A percentile compares a stretch with the other conserved stretches of the same genome.
Conservation (phyloP, 2,888 invertebrate genomes). For the Dinocampus coccinellae region DNA sequence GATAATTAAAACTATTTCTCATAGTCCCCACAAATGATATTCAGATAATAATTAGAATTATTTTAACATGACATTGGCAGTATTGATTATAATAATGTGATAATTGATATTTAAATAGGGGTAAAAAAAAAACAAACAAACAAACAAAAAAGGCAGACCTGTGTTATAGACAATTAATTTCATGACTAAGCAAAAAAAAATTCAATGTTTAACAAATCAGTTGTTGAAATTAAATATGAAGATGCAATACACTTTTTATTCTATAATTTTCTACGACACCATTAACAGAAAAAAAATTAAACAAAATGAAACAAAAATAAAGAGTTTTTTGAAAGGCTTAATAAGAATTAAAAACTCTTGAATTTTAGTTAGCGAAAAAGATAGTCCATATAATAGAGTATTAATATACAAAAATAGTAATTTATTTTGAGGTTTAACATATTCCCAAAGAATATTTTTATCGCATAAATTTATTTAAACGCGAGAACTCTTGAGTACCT, state of each 20-base stretch:
- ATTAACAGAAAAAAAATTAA: not conserved
- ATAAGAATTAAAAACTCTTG: not conserved
- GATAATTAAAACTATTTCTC: constrained; percentile 16
- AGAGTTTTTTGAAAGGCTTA: not conserved
- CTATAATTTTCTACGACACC: not conserved
- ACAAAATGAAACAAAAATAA: constrained; percentile 6
- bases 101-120: not conserved
- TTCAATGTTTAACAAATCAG: no score
- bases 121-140: not conserved
- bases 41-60: not conserved
- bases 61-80: not conserved
- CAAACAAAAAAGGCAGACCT: no score
- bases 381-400: not conserved
- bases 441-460: not conserved
- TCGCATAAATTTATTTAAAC: not conserved
- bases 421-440: not conserved
- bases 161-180: no score
- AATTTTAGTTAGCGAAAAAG: not conserved
- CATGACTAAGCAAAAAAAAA: no score
- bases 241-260: constrained; percentile 11
- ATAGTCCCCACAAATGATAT: constrained; percentile 6
- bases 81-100: constrained; percentile 5
- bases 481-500: not conserved
- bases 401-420: constrained; percentile 4
- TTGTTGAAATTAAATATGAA: no score